phyloP scores from a whole-genome alignment of 2,888 invertebrate genomes.

The Chaetogeoica ovagalla region DNA sequence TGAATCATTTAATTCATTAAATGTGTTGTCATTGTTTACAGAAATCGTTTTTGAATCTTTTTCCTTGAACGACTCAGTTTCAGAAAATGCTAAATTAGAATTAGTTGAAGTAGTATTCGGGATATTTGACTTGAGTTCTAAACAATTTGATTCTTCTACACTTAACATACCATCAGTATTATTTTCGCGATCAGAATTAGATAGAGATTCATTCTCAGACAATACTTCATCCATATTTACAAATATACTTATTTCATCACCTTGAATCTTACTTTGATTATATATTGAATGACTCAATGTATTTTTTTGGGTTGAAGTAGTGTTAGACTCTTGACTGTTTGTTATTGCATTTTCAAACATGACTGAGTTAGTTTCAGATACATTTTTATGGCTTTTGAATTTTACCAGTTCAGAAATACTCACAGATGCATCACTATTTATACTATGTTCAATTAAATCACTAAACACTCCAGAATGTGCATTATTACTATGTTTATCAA shows the following conservation, averaged over 20 bases:
- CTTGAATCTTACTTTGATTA: not conserved
- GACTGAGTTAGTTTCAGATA: not conserved
- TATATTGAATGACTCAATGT: not conserved
- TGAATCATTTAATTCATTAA: not conserved
- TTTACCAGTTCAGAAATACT: not conserved
- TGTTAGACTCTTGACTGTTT: slow-evolving; percentile 26
- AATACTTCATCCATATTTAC: not conserved
- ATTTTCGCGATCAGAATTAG: not conserved
- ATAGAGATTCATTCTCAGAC: not conserved
- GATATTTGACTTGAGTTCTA: not conserved
- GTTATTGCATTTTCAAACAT: slow-evolving; percentile 29
- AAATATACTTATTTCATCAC: slow-evolving; percentile 10
- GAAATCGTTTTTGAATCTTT: not conserved
- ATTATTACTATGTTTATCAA: not conserved
- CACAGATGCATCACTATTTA: not conserved
- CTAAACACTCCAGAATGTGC: slow-evolving; percentile 5
- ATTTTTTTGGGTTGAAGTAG: not conserved
- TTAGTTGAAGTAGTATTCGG: not conserved
- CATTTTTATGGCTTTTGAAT: slow-evolving; percentile 1
- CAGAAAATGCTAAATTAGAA: not conserved
- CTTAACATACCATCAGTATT: not conserved
- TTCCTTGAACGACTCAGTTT: not conserved
- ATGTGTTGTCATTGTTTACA: not conserved
- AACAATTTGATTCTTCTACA: not conserved
- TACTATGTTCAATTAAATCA: slow-evolving; percentile 26